A percentile compares a stretch with the other conserved stretches of the same genome.
phyloP scores from a whole-genome alignment of 2,113 vertebrate genomes.

The Nothobranchius furzeri region DNA sequence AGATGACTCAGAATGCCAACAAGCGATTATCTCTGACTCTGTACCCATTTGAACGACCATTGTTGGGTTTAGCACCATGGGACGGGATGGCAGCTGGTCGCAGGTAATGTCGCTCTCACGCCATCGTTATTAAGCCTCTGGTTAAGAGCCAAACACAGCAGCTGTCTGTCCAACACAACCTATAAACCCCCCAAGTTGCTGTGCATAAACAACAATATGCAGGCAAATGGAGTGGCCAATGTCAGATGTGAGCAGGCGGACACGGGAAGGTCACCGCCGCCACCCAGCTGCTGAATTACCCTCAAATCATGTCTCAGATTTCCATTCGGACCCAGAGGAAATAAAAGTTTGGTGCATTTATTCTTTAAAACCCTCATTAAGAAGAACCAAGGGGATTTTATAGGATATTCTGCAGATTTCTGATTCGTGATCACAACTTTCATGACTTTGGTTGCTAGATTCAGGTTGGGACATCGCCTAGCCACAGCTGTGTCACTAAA shows the following conservation, averaged over 20 bases:
- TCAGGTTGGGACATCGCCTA: no score
- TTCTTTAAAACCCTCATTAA: neutral
- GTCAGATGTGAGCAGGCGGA: conserved; percentile 70
- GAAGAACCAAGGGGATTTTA: no score
- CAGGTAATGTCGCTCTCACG: conserved; percentile 75
- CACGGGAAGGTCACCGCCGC: conserved; percentile 65
- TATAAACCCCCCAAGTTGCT: conserved; percentile 67
- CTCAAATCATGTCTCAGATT: neutral
- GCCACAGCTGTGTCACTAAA: no score
- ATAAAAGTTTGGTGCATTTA: neutral
- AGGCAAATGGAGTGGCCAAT: conserved; percentile 73
- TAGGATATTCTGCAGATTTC: no score
- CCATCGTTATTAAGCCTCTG: conserved; percentile 68
- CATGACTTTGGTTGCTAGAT: no score
- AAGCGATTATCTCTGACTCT: conserved; percentile 48
- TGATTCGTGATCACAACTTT: no score
- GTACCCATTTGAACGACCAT: conserved; percentile 40
- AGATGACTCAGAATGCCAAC: neutral
- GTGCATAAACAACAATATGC: conserved; percentile 79
- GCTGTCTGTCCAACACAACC: conserved; percentile 76
- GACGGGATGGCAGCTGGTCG: conserved; percentile 69
- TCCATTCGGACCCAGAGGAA: neutral
- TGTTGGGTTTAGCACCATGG: conserved; percentile 42
- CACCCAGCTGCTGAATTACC: conserved; percentile 16
- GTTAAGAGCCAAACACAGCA: conserved; percentile 78